phyloP scores from a whole-genome alignment of 2,888 invertebrate genomes.

The Yponomeuta malinellus region DNA sequence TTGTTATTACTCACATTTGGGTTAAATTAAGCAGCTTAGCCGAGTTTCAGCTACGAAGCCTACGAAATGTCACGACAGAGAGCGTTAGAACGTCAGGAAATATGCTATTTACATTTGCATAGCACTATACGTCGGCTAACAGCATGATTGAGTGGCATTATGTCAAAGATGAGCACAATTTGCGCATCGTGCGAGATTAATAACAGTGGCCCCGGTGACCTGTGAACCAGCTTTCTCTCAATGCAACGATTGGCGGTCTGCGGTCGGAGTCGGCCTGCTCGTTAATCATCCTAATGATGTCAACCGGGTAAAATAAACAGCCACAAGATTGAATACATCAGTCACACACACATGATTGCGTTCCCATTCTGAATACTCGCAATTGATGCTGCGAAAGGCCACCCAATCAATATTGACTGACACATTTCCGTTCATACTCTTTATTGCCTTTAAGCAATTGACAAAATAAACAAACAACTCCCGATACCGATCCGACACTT shows the following conservation, averaged over 20 bases:
- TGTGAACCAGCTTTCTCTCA: constrained; percentile 38
- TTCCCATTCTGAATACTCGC: neutral
- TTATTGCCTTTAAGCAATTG: neutral
- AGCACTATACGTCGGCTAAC: neutral
- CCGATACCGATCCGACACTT: neutral
- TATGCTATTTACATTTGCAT: neutral
- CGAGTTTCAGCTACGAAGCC: neutral
- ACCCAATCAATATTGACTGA: neutral
- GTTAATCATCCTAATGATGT: constrained; percentile 41
- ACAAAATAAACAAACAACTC: neutral
- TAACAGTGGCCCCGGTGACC: constrained; percentile 29
- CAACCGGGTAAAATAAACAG: constrained; percentile 28
- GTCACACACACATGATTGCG: constrained; percentile 21
- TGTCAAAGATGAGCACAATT: constrained; percentile 23
- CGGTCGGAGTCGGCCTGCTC: constrained; percentile 21
- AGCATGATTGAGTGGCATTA: constrained; percentile 26
- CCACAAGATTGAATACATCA: constrained; percentile 1
- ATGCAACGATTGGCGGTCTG: constrained; percentile 26
- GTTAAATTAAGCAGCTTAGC: neutral
- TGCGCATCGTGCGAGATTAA: constrained; percentile 29
- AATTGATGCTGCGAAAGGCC: neutral
- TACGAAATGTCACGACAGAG: neutral
- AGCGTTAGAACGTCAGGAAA: neutral
- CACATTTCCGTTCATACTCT: neutral
- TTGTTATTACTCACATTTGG: constrained; percentile 2